Evolutionary conservation across 2,113 vertebrate species (phyloP).

Genomic region (Heliornis fulica): DNA sequence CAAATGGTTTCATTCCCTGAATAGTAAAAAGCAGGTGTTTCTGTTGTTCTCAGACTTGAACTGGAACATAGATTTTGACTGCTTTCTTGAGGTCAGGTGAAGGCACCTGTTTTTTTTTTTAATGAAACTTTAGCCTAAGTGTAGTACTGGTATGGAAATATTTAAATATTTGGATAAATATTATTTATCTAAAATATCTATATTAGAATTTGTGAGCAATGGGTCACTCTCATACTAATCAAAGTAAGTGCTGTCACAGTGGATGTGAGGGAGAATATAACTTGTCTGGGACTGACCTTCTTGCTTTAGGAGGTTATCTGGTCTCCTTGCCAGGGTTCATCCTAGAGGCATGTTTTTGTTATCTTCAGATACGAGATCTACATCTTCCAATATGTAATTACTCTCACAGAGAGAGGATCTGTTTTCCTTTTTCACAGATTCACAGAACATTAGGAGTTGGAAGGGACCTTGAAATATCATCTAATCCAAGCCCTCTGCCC

Average conservation of each 20-base stretch:
- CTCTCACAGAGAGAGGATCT: not conserved
- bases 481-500: too few relatives aligned
- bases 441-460: too few relatives aligned
- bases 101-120: not conserved
- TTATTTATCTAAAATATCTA: too few relatives aligned
- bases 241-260: not conserved
- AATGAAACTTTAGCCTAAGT: not conserved
- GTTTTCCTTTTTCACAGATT: too few relatives aligned
- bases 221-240: not conserved
- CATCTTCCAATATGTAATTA: not conserved
- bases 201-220: not conserved
- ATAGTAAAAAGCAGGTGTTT: not conserved
- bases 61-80: not conserved
- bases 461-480: too few relatives aligned
- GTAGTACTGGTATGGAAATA: not conserved
- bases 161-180: too few relatives aligned
- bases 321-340: not conserved
- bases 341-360: not conserved
- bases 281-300: not conserved
- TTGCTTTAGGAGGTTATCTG: not conserved
- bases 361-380: not conserved
- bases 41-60: not conserved
- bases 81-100: not conserved
- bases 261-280: not conserved
- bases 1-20: not conserved